Evolutionary conservation across 2,888 invertebrate species (phyloP).

Genomic region (Calephelis perditalis): DNA sequence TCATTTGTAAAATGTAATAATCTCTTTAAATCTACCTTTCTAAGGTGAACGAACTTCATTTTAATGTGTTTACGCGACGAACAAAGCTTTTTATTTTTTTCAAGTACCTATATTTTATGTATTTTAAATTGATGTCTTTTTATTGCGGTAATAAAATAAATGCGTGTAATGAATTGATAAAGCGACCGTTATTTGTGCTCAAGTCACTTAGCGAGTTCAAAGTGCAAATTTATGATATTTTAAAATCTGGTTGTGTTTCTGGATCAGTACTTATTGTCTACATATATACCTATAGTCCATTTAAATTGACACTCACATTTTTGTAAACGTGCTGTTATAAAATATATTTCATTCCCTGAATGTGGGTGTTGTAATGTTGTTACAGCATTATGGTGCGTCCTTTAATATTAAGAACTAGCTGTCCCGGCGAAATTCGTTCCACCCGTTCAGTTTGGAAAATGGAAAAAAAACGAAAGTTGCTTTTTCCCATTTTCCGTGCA

Average conservation of each 20-base stretch:
- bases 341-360: too few species aligned
- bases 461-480: too few species aligned
- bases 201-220: constrained; percentile 10
- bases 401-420: too few species aligned
- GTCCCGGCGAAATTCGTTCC: too few species aligned
- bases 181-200: constrained; percentile 18
- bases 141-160: constrained; percentile 37
- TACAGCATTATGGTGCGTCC: too few species aligned
- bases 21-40: constrained; percentile 40
- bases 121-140: constrained; percentile 38
- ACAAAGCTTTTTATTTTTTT: constrained; percentile 32
- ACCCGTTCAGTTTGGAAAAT: too few species aligned
- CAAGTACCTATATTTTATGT: constrained; percentile 35
- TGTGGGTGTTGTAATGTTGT: too few species aligned
- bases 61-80: constrained; percentile 33
- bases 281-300: too few species aligned
- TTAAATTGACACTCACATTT: too few species aligned
- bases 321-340: too few species aligned
- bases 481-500: too few species aligned
- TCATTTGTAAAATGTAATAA: constrained; percentile 43
- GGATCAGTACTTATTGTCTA: too few species aligned
- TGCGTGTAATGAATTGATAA: constrained; percentile 31
- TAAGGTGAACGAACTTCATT: constrained; percentile 33
- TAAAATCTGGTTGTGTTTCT: neutral
- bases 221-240: constrained; percentile 11